A percentile compares a stretch with the other conserved stretches of the same genome.
phyloP scores from a whole-genome alignment of 2,113 vertebrate genomes.

The Pachyramphus minor region DNA sequence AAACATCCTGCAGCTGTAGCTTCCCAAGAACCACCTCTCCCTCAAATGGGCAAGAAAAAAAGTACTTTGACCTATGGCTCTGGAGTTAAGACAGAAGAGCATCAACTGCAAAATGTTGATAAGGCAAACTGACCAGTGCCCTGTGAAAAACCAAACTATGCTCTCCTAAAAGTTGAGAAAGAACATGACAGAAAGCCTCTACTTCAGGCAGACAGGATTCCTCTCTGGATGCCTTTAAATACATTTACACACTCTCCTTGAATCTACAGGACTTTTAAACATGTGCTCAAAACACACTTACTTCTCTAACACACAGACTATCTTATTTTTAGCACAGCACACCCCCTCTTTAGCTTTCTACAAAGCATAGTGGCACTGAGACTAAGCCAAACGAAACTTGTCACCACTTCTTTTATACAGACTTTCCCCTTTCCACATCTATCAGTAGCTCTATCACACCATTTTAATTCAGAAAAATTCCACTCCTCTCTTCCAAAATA shows the following conservation, averaged over 20 bases:
- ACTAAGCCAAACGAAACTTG: background rate
- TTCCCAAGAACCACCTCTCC: background rate
- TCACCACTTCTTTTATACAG: background rate
- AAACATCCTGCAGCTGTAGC: background rate
- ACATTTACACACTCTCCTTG: background rate
- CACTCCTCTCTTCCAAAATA: background rate
- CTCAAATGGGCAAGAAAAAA: background rate
- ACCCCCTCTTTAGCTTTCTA: background rate
- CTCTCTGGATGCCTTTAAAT: background rate
- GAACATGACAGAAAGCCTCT: background rate
- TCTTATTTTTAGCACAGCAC: background rate
- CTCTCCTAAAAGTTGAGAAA: background rate
- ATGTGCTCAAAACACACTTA: background rate
- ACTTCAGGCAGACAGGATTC: background rate
- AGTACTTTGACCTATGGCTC: background rate
- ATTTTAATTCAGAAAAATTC: constrained; percentile 5
- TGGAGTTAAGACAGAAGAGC: background rate
- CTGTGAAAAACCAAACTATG: background rate
- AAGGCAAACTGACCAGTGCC: background rate
- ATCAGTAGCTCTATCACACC: background rate
- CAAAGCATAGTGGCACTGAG: background rate
- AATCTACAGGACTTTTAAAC: background rate
- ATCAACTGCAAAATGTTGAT: background rate
- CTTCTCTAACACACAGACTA: background rate
- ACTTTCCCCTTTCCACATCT: background rate